phyloP scores from a whole-genome alignment of 1,140 invertebrate genomes.

The Episyrphus balteatus region DNA sequence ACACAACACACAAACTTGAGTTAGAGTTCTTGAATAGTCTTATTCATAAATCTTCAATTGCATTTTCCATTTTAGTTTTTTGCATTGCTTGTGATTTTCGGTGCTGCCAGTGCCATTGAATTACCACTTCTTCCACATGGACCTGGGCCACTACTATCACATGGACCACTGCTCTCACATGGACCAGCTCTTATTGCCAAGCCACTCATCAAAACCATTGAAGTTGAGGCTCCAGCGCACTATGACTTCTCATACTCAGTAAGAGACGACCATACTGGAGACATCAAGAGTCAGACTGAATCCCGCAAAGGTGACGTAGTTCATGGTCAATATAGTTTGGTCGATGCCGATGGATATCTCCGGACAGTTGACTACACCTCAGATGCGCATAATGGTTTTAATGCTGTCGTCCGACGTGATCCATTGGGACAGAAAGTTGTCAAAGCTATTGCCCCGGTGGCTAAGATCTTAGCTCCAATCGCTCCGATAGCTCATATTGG shows the following conservation, averaged over 20 bases:
- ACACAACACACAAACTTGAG: too few relatives aligned
- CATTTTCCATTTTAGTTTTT: conserved; percentile 15
- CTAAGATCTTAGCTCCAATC: conserved; percentile 10
- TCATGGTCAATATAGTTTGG: conserved; percentile 44
- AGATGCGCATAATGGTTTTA: conserved; percentile 41
- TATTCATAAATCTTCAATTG: neutral
- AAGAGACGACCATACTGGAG: conserved; percentile 43
- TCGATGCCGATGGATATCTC: conserved; percentile 48
- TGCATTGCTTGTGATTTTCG: conserved; percentile 22
- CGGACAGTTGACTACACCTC: conserved; percentile 55
- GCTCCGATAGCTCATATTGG: conserved; percentile 15
- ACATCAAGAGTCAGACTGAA: conserved; percentile 45
- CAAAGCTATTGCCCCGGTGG: conserved; percentile 35
- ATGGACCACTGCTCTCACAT: too few relatives aligned
- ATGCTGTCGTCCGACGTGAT: conserved; percentile 39
- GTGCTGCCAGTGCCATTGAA: conserved; percentile 27
- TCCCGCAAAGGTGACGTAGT: conserved; percentile 45
- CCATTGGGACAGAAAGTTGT: conserved; percentile 35
- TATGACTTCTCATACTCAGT: conserved; percentile 44
- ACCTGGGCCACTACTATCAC: too few relatives aligned
- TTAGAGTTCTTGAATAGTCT: neutral
- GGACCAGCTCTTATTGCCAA: conserved; percentile 15
- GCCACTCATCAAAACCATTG: conserved; percentile 39
- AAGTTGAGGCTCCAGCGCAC: conserved; percentile 42
- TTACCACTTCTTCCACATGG: conserved; percentile 8